Percentiles rank a stretch among this genome's conserved stretches.
Conservation (phyloP, 2,797 vertebrate genomes). For the Helicolenus hilgendorfi region DNA sequence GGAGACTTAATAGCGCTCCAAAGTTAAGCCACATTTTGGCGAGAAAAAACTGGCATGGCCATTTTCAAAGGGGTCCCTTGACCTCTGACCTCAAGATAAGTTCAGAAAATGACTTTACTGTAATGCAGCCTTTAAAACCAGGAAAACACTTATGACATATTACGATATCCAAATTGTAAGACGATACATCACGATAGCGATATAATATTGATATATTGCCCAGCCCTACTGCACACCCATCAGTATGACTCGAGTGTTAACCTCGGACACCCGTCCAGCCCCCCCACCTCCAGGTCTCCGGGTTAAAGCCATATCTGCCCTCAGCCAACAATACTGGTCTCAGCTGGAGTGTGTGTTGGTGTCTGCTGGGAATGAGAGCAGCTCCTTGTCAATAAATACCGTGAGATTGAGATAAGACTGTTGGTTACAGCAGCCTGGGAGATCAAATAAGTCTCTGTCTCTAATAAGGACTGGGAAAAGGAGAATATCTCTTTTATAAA, state of each 20-base stretch:
- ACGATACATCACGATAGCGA: rapidly evolving
- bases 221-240: background rate
- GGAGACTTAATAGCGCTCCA: rapidly evolving
- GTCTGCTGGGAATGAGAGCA: constrained; percentile 29
- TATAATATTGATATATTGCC: background rate
- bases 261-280: background rate
- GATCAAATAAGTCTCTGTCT: constrained; percentile 17
- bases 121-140: too few relatives aligned
- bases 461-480: background rate
- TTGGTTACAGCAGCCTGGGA: background rate
- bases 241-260: constrained; percentile 15
- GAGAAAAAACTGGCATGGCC: background rate
- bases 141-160: too few relatives aligned
- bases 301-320: constrained; percentile 50
- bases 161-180: too few relatives aligned
- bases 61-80: background rate
- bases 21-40: too few relatives aligned
- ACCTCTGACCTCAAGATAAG: background rate
- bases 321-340: constrained; percentile 26
- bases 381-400: constrained; percentile 12
- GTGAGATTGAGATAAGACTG: background rate
- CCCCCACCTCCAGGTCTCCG: background rate
- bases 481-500: too few relatives aligned
- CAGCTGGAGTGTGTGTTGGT: constrained; percentile 46
- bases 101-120: too few relatives aligned